These are phyloP conservation scores for Drosophila varians DNA, from an alignment of 1,140 invertebrate species.

Conservation along the genomic window DNA sequence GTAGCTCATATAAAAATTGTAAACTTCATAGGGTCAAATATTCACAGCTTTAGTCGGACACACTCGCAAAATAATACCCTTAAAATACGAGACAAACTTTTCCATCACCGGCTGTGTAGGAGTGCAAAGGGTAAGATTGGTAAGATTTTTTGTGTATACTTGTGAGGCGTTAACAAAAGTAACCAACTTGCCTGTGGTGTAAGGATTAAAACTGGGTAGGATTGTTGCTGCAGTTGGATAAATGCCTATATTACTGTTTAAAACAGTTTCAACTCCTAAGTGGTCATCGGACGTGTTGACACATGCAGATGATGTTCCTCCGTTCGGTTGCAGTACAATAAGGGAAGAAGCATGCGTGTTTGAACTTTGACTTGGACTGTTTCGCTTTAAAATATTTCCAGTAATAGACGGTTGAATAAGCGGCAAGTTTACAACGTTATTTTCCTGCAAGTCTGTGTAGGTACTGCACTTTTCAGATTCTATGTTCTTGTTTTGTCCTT, in stretches of 20 bases:
- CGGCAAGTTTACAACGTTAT: slow-evolving; percentile 12
- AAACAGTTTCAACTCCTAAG: slow-evolving; percentile 66
- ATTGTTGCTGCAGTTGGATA: slow-evolving; percentile 85
- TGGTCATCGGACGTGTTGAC: slow-evolving; percentile 84
- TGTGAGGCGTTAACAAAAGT: slow-evolving; percentile 5
- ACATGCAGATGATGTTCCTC: slow-evolving; percentile 10
- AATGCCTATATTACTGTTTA: slow-evolving; percentile 84
- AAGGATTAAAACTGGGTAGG: slow-evolving; percentile 89
- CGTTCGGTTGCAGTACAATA: slow-evolving; percentile 55
- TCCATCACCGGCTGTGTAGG: slow-evolving; percentile 12
- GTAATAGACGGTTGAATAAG: slow-evolving; percentile 26
- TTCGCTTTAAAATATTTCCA: slow-evolving; percentile 24
- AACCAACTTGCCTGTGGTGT: slow-evolving; percentile 87
- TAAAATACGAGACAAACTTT: background rate
- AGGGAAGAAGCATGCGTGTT: slow-evolving; percentile 47
- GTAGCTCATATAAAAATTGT: no score
- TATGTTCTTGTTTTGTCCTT: slow-evolving; percentile 17
- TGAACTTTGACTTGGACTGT: slow-evolving; percentile 13
- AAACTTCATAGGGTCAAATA: no score
- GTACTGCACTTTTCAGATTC: slow-evolving; percentile 6
- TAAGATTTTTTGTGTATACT: slow-evolving; percentile 3
- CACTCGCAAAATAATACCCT: no score
- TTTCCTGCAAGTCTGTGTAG: background rate
- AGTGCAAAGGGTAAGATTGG: slow-evolving; percentile 12
- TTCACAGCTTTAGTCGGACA: no score